A percentile compares a stretch with the other conserved stretches of the same genome.
Evolutionary conservation across 2,113 vertebrate genomes (phyloP).

Genomic region (Tetraodon nigroviridis): DNA sequence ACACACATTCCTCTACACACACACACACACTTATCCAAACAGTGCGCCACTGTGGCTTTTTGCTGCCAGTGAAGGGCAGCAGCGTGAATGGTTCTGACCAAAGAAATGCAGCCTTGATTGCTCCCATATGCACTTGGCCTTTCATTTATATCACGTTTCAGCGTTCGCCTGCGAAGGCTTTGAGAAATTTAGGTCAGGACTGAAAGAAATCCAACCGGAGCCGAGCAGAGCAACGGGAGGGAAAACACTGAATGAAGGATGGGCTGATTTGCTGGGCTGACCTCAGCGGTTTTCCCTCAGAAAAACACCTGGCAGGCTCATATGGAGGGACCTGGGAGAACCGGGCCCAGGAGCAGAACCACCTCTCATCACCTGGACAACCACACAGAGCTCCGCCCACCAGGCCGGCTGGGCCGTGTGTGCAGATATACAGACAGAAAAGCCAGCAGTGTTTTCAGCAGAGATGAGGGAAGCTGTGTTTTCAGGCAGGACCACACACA

Average conservation of each 20-base stretch:
- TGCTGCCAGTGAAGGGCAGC: conserved; percentile 73
- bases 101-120: conserved; percentile 75
- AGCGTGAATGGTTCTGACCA: conserved; percentile 73
- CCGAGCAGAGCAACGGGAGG: conserved; percentile 55
- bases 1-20: conserved; percentile 27
- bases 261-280: conserved; percentile 45
- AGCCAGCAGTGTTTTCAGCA: conserved; percentile 22
- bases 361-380: conserved; percentile 44
- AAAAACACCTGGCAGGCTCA: conserved; percentile 48
- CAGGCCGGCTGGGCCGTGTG: not conserved
- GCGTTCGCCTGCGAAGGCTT: conserved; percentile 50
- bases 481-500: not conserved
- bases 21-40: conserved; percentile 59
- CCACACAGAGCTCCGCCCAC: conserved; percentile 28
- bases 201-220: conserved; percentile 51
- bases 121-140: conserved; percentile 73
- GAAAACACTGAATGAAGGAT: conserved; percentile 59
- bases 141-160: conserved; percentile 72
- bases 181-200: conserved; percentile 63
- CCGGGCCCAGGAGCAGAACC: conserved; percentile 36
- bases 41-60: conserved; percentile 62
- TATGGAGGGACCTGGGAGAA: conserved; percentile 29
- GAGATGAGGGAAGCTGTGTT: not conserved
- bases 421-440: not conserved
- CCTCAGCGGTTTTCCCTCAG: conserved; percentile 40